Percentiles rank a stretch among this genome's conserved stretches.
Conservation (phyloP, 2,797 vertebrate genomes). For the Microchirus variegatus region DNA sequence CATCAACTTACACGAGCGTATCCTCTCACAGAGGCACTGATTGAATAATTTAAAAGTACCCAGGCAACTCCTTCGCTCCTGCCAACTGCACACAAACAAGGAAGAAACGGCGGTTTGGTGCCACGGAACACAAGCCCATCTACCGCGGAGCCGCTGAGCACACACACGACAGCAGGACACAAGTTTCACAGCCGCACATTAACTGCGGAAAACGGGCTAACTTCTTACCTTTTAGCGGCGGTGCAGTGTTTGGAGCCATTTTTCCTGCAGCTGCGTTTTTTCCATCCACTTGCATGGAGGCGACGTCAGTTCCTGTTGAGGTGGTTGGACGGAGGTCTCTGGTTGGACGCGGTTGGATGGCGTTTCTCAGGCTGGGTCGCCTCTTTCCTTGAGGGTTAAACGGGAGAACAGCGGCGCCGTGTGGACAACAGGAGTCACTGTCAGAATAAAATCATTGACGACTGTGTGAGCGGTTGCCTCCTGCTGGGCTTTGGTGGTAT, state of each 20-base stretch:
- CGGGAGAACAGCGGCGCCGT: slow-evolving; percentile 31
- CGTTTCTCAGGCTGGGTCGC: slow-evolving; percentile 1
- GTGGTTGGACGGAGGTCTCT: slow-evolving; percentile 38
- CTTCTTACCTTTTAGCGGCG: slow-evolving; percentile 77
- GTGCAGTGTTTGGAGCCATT: slow-evolving; percentile 78
- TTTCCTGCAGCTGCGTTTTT: slow-evolving; percentile 79
- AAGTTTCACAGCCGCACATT: slow-evolving; percentile 45
- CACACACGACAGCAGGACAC: not conserved
- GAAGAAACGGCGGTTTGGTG: slow-evolving; percentile 35
- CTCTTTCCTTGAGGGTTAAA: rapidly evolving
- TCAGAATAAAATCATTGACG: not conserved
- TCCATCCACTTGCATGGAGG: slow-evolving; percentile 72
- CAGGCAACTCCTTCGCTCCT: slow-evolving; percentile 35
- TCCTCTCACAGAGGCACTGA: slow-evolving; percentile 37
- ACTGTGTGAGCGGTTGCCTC: not conserved
- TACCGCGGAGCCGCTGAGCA: not conserved
- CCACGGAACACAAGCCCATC: not conserved
- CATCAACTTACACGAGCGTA: not conserved
- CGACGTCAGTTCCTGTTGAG: slow-evolving; percentile 85
- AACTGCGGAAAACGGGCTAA: slow-evolving; percentile 5
- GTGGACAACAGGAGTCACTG: slow-evolving; percentile 13
- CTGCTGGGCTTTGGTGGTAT: no score
- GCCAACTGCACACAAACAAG: slow-evolving; percentile 54
- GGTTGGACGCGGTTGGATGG: slow-evolving; percentile 24
- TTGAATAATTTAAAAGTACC: slow-evolving; percentile 66